These are phyloP conservation scores for Axea sp. DNA, from an alignment of 2,888 invertebrate species.

Conservation along the genomic window DNA sequence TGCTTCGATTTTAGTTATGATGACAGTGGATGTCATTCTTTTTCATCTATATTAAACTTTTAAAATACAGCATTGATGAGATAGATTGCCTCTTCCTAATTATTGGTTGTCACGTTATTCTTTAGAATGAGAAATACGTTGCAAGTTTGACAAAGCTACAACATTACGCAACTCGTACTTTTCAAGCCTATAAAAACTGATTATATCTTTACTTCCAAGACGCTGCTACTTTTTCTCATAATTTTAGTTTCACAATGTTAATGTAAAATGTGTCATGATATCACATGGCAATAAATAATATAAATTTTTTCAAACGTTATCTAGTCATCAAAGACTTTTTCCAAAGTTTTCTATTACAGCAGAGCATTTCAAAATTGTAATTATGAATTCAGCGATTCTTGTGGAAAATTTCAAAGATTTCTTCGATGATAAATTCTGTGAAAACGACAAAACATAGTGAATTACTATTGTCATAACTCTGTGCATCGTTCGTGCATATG, in stretches of 20 bases:
- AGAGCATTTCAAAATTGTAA: conserved; percentile 23
- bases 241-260: conserved; percentile 34
- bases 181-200: conserved; percentile 24
- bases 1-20: too few relatives aligned
- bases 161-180: conserved; percentile 20
- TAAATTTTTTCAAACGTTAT: conserved; percentile 34
- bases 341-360: conserved; percentile 12
- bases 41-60: too few relatives aligned
- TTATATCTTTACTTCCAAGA: conserved; percentile 23
- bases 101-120: too few relatives aligned
- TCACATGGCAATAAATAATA: conserved; percentile 25
- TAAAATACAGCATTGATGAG: too few relatives aligned
- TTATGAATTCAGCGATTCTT: conserved; percentile 14
- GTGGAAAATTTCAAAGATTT: conserved; percentile 27
- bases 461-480: conserved; percentile 35
- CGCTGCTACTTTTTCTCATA: conserved; percentile 34
- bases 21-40: too few relatives aligned
- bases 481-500: conserved; percentile 22
- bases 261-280: conserved; percentile 19
- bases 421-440: conserved; percentile 10
- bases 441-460: conserved; percentile 42
- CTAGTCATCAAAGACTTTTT: conserved; percentile 9
- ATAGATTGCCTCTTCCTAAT: too few relatives aligned
- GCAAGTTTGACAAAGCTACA: conserved; percentile 18
- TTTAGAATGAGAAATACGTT: conserved; percentile 19